Percentiles rank a stretch among this genome's conserved stretches.
phyloP scores from a whole-genome alignment of 2,888 invertebrate genomes.

The Dryococelus australis region DNA sequence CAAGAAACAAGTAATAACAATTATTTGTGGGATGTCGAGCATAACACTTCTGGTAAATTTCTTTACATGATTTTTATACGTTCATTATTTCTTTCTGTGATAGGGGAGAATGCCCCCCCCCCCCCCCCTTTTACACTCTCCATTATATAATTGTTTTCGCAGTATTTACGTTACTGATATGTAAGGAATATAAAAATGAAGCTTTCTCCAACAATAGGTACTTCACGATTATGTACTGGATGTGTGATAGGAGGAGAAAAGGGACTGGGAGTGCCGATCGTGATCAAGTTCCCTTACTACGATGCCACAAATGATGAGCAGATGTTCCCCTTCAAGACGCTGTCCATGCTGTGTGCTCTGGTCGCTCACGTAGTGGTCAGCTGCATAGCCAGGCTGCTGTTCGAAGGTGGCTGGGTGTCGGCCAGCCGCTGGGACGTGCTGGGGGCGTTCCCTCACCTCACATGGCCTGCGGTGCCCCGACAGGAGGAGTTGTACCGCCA shows the following conservation, averaged over 20 bases:
- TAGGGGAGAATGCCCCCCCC: no score
- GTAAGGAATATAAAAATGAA: no score
- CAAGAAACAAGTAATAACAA: no score
- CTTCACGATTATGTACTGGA: no score
- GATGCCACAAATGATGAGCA: slow-evolving; percentile 60
- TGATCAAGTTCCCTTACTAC: slow-evolving; percentile 66
- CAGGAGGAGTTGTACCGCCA: not conserved
- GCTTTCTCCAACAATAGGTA: no score
- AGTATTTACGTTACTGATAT: no score
- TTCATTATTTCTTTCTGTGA: no score
- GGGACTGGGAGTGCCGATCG: slow-evolving; percentile 62
- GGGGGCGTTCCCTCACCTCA: slow-evolving; percentile 39
- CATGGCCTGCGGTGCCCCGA: not conserved
- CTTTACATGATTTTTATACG: no score
- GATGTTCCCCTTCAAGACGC: slow-evolving; percentile 72
- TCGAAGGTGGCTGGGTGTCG: slow-evolving; percentile 60
- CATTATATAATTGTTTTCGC: no score
- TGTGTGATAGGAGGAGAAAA: slow-evolving; percentile 64
- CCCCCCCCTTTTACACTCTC: no score
- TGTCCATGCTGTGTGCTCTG: slow-evolving; percentile 68
- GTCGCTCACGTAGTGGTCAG: slow-evolving; percentile 62
- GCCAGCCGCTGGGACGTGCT: slow-evolving; percentile 50
- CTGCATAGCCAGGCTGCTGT: slow-evolving; percentile 59
- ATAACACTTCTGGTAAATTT: no score
- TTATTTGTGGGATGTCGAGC: no score